Evolutionary conservation across 2,113 vertebrate genomes (phyloP).

Genomic region (Gnathonemus longibarbis): DNA sequence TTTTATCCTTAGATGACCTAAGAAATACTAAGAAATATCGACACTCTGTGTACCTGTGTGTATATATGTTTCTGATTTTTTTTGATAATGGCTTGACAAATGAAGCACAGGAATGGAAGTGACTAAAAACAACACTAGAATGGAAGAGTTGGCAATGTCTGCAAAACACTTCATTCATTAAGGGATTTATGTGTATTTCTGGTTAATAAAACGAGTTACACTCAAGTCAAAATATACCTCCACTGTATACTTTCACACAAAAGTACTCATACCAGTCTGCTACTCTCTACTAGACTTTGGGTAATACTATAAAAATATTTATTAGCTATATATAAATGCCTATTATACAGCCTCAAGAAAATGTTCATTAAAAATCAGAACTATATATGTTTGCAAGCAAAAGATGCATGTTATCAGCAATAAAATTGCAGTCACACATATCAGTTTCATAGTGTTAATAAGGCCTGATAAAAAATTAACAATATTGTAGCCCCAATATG

Average conservation of each 20-base stretch:
- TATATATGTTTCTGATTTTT: neutral
- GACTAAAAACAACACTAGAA: neutral
- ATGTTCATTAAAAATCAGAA: neutral
- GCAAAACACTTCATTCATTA: neutral
- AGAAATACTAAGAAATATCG: neutral
- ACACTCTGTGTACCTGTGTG: neutral
- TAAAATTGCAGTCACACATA: slow-evolving; percentile 42
- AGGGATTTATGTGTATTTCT: neutral
- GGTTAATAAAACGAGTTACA: neutral
- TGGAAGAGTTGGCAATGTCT: neutral
- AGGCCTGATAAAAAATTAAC: slow-evolving; percentile 49
- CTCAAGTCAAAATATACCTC: neutral
- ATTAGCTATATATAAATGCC: neutral
- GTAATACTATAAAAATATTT: neutral
- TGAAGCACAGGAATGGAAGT: neutral
- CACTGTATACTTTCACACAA: neutral
- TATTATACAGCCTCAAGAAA: neutral
- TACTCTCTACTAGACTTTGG: neutral
- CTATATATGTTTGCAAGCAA: slow-evolving; percentile 33
- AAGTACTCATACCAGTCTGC: neutral
- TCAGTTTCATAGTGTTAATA: slow-evolving; percentile 48
- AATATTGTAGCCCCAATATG: slow-evolving; percentile 45
- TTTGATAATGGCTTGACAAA: neutral
- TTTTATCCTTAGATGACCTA: neutral
- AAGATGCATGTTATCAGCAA: slow-evolving; percentile 29